Evolutionary conservation across 2,888 invertebrate species (phyloP).

Genomic region (Nemapogon koenigi): DNA sequence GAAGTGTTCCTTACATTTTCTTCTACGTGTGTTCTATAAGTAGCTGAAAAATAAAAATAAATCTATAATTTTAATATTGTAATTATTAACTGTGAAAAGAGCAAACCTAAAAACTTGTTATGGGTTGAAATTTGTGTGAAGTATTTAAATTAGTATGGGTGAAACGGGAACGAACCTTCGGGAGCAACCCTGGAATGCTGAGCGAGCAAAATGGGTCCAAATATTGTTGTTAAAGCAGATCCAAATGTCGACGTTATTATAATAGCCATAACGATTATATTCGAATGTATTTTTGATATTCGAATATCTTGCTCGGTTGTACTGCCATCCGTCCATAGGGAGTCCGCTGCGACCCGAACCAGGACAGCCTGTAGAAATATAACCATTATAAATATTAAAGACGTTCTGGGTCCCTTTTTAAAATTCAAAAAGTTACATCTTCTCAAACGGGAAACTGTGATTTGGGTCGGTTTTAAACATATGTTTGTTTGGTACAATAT

Average conservation of each 20-base stretch:
- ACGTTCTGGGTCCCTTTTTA: not conserved
- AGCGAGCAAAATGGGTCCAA: slow-evolving; percentile 48
- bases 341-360: slow-evolving; percentile 49
- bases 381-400: slow-evolving; percentile 1
- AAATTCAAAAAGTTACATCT: not conserved
- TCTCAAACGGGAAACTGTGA: too few species aligned
- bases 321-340: slow-evolving; percentile 33
- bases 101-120: too few species aligned
- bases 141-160: too few species aligned
- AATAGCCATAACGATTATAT: slow-evolving; percentile 56
- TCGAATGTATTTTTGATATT: slow-evolving; percentile 44
- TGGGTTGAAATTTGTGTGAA: too few species aligned
- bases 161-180: slow-evolving; percentile 28
- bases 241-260: slow-evolving; percentile 46
- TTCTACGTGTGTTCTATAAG: not conserved
- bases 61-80: not conserved
- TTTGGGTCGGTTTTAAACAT: too few species aligned
- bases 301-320: slow-evolving; percentile 34
- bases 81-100: too few species aligned
- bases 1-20: not conserved
- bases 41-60: slow-evolving; percentile 1
- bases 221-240: slow-evolving; percentile 38
- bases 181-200: slow-evolving; percentile 42
- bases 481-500: too few species aligned
- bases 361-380: slow-evolving; percentile 45